These are phyloP conservation scores for Typhlichthys subterraneus DNA, from an alignment of 2,797 vertebrate species.

Conservation along the genomic window DNA sequence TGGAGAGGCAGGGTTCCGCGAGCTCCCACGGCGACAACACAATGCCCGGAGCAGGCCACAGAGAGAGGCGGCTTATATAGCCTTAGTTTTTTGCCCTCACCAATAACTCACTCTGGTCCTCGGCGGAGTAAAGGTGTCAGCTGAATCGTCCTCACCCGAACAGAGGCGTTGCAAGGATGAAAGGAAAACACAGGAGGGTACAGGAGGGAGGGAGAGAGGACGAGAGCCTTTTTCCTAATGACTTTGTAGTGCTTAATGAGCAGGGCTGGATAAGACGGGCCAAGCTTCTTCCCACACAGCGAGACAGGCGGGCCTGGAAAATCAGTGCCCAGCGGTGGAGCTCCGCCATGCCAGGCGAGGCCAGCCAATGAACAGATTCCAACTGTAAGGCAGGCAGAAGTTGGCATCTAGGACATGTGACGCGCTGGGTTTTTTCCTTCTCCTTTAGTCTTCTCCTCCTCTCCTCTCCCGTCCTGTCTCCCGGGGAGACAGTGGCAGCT, in stretches of 20 bases:
- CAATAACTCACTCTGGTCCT: conserved; percentile 73
- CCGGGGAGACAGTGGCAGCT: conserved; percentile 62
- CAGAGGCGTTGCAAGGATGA: conserved; percentile 57
- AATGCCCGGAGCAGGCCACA: conserved; percentile 40
- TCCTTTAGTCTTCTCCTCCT: conserved; percentile 26
- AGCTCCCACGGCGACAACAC: conserved; percentile 63
- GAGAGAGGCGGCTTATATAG: conserved; percentile 60
- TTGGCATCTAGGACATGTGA: conserved; percentile 50
- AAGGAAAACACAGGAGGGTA: conserved; percentile 66
- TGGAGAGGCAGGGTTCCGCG: conserved; percentile 59
- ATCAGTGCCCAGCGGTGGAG: conserved; percentile 37
- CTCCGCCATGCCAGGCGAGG: conserved; percentile 40
- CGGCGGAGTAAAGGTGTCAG: conserved; percentile 71
- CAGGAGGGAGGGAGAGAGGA: conserved; percentile 48
- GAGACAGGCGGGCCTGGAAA: conserved; percentile 44
- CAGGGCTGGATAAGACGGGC: conserved; percentile 64
- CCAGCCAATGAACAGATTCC: conserved; percentile 58
- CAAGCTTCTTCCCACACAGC: conserved; percentile 54
- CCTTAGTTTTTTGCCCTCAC: conserved; percentile 53
- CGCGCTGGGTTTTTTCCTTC: conserved; percentile 25
- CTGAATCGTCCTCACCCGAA: conserved; percentile 59
- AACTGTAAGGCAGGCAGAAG: conserved; percentile 59
- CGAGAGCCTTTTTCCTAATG: conserved; percentile 70
- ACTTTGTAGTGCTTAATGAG: conserved; percentile 72
- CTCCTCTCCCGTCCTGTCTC: conserved; percentile 28